Percentiles rank a stretch among this genome's conserved stretches.
Evolutionary conservation across 1,140 invertebrate genomes (phyloP).

Genomic region (Agrypnia vestita): DNA sequence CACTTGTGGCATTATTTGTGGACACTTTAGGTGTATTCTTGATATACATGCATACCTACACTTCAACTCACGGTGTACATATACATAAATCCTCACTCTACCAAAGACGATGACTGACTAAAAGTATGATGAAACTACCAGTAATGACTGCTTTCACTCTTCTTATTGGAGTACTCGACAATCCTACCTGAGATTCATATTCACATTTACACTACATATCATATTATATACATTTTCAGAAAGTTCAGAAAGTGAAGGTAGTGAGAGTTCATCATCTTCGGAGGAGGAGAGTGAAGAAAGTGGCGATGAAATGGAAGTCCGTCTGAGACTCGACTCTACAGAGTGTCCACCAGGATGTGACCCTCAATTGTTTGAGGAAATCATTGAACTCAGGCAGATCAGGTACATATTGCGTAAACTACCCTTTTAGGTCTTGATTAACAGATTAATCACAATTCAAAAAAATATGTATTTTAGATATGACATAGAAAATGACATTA

Average conservation of each 20-base stretch:
- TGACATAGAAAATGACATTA: slow-evolving; percentile 52
- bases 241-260: slow-evolving; percentile 26
- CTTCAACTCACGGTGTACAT: too few relatives aligned
- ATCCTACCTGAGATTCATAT: too few relatives aligned
- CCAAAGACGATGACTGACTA: too few relatives aligned
- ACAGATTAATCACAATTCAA: too few relatives aligned
- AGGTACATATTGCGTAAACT: slow-evolving; percentile 66
- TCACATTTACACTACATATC: too few relatives aligned
- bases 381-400: slow-evolving; percentile 76
- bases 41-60: too few relatives aligned
- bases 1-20: too few relatives aligned
- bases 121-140: too few relatives aligned
- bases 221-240: not conserved
- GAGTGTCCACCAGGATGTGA: slow-evolving; percentile 85
- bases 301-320: slow-evolving; percentile 75
- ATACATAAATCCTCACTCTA: too few relatives aligned
- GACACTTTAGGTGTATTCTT: too few relatives aligned
- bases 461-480: slow-evolving; percentile 46
- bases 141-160: too few relatives aligned
- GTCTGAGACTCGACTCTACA: slow-evolving; percentile 81
- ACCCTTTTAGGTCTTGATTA: not conserved
- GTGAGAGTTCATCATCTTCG: not conserved
- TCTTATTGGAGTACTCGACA: too few relatives aligned
- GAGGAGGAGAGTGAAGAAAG: slow-evolving; percentile 74
- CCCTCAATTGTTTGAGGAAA: slow-evolving; percentile 77